Evolutionary conservation across 1,140 invertebrate genomes (phyloP).

Genomic region (Phocides pigmalion): DNA sequence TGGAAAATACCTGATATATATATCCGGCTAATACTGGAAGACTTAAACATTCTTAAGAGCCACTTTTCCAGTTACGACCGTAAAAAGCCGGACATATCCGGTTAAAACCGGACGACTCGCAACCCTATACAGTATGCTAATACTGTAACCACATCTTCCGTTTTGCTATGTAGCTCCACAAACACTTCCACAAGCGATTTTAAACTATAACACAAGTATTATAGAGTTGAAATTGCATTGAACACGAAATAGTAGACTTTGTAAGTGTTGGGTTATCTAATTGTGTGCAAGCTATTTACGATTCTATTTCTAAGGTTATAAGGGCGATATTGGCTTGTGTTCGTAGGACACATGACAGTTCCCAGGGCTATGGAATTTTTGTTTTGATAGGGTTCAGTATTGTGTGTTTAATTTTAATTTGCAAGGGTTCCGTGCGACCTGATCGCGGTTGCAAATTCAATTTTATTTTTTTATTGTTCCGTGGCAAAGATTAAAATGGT

Average conservation of each 20-base stretch:
- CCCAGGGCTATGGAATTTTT: slow-evolving; percentile 21
- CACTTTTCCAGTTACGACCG: too few species aligned
- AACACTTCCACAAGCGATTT: not conserved
- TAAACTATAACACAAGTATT: not conserved
- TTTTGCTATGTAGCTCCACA: slow-evolving; percentile 13
- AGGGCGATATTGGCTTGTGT: not conserved
- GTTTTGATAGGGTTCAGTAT: slow-evolving; percentile 19
- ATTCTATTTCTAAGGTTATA: not conserved
- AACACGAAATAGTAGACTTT: not conserved
- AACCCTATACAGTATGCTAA: slow-evolving; percentile 30
- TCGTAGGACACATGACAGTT: not conserved
- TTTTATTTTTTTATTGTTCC: slow-evolving; percentile 21
- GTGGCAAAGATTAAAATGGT: slow-evolving; percentile 14
- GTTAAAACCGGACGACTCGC: not conserved
- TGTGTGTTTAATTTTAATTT: slow-evolving; percentile 32
- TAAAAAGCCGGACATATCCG: not conserved
- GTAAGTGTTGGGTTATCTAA: not conserved
- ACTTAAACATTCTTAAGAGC: too few species aligned
- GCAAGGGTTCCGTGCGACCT: not conserved
- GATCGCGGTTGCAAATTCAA: slow-evolving; percentile 14
- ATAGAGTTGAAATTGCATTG: slow-evolving; percentile 1
- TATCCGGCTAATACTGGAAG: too few species aligned
- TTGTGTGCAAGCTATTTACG: slow-evolving; percentile 2
- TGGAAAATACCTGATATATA: too few species aligned
- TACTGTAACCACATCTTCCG: slow-evolving; percentile 28